Conservation (phyloP, 1,140 invertebrate species). For the Asbolus verrucosus region DNA sequence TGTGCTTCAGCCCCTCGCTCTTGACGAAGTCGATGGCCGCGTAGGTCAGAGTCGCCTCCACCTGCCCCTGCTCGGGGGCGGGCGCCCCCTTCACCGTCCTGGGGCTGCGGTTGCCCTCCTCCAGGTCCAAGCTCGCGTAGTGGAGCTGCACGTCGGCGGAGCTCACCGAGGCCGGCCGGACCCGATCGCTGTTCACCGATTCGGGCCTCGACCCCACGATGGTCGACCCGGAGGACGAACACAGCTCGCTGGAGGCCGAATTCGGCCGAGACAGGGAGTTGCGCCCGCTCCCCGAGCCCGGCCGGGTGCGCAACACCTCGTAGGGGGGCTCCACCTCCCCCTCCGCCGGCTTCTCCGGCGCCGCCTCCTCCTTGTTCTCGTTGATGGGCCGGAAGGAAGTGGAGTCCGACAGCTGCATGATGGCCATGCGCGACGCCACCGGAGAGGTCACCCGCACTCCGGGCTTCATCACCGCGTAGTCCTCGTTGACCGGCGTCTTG, state of each 20-base stretch:
- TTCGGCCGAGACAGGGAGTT: conserved; percentile 60
- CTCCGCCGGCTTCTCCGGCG: background rate
- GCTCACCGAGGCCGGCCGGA: conserved; percentile 65
- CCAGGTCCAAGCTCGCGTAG: conserved; percentile 77
- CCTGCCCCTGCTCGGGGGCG: conserved; percentile 49
- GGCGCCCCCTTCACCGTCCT: conserved; percentile 45
- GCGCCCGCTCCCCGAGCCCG: background rate
- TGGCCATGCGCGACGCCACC: background rate
- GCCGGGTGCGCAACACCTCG: conserved; percentile 6
- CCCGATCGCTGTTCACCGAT: conserved; percentile 65
- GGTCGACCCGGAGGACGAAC: conserved; percentile 62
- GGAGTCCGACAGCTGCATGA: conserved; percentile 4
- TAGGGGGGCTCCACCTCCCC: background rate
- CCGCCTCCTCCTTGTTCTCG: conserved; percentile 47
- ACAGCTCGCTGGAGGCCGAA: conserved; percentile 60
- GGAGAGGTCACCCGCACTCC: conserved; percentile 41
- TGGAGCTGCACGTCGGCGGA: conserved; percentile 67
- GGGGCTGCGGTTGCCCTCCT: conserved; percentile 56
- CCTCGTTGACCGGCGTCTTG: conserved; percentile 48
- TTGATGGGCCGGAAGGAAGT: conserved; percentile 56
- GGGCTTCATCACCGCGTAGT: conserved; percentile 64
- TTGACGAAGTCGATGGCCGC: conserved; percentile 81
- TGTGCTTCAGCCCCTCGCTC: conserved; percentile 68
- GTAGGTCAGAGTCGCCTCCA: conserved; percentile 71
- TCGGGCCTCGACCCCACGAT: conserved; percentile 64